A percentile compares a stretch with the other conserved stretches of the same genome.
Evolutionary conservation across 2,797 vertebrate species (phyloP).

Genomic region (Cichlasoma orientale): DNA sequence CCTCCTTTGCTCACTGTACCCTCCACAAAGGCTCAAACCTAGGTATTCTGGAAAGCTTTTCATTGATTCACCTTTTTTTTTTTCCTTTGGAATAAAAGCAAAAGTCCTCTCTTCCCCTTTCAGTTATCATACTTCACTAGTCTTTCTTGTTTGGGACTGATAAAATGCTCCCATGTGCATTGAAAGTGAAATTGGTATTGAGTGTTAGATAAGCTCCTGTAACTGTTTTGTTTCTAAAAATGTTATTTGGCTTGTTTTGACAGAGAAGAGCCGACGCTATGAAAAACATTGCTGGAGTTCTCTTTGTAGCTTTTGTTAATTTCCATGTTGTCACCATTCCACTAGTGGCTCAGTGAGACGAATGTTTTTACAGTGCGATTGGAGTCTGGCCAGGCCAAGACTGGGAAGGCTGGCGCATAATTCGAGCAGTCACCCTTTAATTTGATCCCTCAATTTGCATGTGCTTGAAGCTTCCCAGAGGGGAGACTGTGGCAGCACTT

Average conservation of each 20-base stretch:
- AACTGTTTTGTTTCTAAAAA: constrained; percentile 7
- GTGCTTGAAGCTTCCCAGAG: constrained; percentile 22
- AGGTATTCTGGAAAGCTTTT: neutral
- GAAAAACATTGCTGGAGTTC: constrained; percentile 10
- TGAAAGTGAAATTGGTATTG: constrained; percentile 2
- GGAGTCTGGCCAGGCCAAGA: constrained; percentile 38
- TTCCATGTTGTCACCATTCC: constrained; percentile 35
- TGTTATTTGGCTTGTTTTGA: constrained; percentile 13
- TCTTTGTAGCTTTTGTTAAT: constrained; percentile 32
- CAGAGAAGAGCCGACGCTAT: neutral
- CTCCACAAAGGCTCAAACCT: constrained; percentile 2
- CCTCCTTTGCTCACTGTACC: neutral
- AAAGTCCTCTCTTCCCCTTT: neutral
- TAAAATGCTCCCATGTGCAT: neutral
- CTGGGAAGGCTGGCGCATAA: constrained; percentile 44
- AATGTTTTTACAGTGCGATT: constrained; percentile 44
- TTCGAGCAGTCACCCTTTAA: constrained; percentile 46
- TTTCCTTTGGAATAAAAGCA: neutral
- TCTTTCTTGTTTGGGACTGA: neutral
- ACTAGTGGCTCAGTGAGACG: constrained; percentile 25
- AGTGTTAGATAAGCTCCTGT: constrained; percentile 17
- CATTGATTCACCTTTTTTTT: constrained; percentile 4
- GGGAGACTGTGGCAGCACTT: constrained; percentile 38
- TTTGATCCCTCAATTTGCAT: constrained; percentile 56
- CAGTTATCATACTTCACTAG: neutral